Evolutionary conservation across 2,888 invertebrate species (phyloP).

Genomic region (Agriopis aurantiaria): DNA sequence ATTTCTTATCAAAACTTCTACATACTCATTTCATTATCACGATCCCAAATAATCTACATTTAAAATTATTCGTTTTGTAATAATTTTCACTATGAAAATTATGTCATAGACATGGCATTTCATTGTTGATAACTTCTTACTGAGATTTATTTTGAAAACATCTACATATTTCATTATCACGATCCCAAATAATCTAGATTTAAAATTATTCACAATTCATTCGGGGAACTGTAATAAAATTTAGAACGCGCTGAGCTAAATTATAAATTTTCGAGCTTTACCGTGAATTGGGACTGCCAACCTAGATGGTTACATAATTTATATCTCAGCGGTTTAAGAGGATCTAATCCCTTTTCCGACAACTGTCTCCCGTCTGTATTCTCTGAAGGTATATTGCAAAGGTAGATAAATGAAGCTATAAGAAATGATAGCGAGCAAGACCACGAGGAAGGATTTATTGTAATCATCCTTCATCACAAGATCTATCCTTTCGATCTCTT

Average conservation of each 20-base stretch:
- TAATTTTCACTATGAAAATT: no score
- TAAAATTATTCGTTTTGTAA: background rate
- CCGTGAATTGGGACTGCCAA: slow-evolving; percentile 31
- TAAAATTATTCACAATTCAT: background rate
- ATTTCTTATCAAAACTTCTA: background rate
- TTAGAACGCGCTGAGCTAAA: slow-evolving; percentile 10
- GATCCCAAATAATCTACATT: background rate
- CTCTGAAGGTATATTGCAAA: slow-evolving; percentile 10
- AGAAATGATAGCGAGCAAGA: slow-evolving; percentile 39
- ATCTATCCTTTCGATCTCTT: slow-evolving; percentile 26
- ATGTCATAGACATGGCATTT: no score
- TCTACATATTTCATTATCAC: background rate
- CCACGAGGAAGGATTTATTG: slow-evolving; percentile 41
- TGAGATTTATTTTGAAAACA: background rate
- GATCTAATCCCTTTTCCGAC: slow-evolving; percentile 38
- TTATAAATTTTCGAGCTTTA: slow-evolving; percentile 36
- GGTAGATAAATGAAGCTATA: slow-evolving; percentile 26
- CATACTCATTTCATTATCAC: background rate
- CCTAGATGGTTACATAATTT: slow-evolving; percentile 36
- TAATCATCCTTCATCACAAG: slow-evolving; percentile 36
- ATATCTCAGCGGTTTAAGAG: slow-evolving; percentile 38
- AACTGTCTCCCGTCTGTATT: slow-evolving; percentile 29
- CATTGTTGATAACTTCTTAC: background rate
- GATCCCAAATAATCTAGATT: background rate
- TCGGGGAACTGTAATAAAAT: background rate